Percentiles rank a stretch among this genome's conserved stretches.
These are phyloP conservation scores for Panagrolaimus sp. DNA, from an alignment of 1,140 invertebrate species.

Conservation along the genomic window DNA sequence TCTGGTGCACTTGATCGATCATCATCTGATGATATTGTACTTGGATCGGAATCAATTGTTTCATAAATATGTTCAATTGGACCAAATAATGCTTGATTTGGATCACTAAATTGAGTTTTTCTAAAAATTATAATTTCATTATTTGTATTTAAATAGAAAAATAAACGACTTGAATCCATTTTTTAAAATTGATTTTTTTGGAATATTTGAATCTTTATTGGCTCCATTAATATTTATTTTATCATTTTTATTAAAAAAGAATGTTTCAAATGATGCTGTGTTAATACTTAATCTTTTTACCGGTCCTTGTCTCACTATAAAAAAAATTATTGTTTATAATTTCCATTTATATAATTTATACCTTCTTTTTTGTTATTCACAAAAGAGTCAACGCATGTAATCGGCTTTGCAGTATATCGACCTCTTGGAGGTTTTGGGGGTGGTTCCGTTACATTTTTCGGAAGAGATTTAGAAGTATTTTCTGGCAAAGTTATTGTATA, in stretches of 20 bases:
- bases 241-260: not conserved
- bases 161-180: not conserved
- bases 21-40: not conserved
- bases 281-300: slow-evolving; percentile 5
- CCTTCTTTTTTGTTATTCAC: not conserved
- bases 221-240: not conserved
- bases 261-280: not conserved
- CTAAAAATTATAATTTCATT: not conserved
- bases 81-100: not conserved
- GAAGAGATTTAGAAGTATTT: not conserved
- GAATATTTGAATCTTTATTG: not conserved
- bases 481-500: not conserved
- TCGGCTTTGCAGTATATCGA: not conserved
- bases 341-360: too few relatives aligned
- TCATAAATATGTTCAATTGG: slow-evolving; percentile 3
- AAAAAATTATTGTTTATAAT: not conserved
- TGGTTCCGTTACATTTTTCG: too few relatives aligned
- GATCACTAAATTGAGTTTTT: not conserved
- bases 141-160: not conserved
- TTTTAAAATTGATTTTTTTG: not conserved
- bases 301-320: not conserved
- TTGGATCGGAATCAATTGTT: not conserved
- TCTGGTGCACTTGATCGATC: not conserved
- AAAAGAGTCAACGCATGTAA: not conserved
- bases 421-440: not conserved